Evolutionary conservation across 2,888 invertebrate species (phyloP), one percentile per base, ranked within the genome.

Genomic region (Agriopis leucophaearia): DNA sequence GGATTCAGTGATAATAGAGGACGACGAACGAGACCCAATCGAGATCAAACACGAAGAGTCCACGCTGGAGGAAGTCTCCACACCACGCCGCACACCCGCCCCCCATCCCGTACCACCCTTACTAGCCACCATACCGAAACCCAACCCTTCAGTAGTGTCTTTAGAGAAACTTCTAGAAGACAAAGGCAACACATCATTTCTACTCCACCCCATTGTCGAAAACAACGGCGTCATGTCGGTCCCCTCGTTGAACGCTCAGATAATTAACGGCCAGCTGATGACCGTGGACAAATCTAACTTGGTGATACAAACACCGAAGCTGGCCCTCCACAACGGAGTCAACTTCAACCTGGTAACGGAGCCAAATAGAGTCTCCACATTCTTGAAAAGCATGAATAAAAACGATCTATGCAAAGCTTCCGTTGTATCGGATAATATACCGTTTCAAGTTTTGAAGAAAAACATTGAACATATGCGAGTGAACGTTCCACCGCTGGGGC

Each of bases 151-250:
- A 0, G 40, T 55, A 5, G 47, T 40, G 0, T 10, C 55, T 8
- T 4, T 40, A 10, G 18, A 62, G 5, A 35, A 9, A 0, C 52
- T 45, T 2, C 1, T 61, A 5, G 36, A 48, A 1, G 10, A n/a
- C 10, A n/a, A 56, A 1, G 16, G 65, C 4, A 45, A 56, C 0
- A 16, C 60, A 0, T 36, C 35, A 0, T 72, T 57, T 18, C 12
- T 75, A 0, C 51, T 78, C 0, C 75, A 76, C 36, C 78, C 75
- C 0, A 62, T 78, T 5, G 27, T 74, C 0, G 16, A 63, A 0
- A 54, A 54, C 0, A 55, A 58, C 13, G 69, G 66, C 0, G 35
- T 56, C 0, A 1, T 73, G 12, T 62, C 64, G 0, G 71, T 74
- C 0, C 76, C 78, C 0, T 57, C 62, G 0, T 38, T 78, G 0